These are phyloP conservation scores for Lethenteron reissneri DNA, from an alignment of 2,113 vertebrate species.

Conservation along the genomic window DNA sequence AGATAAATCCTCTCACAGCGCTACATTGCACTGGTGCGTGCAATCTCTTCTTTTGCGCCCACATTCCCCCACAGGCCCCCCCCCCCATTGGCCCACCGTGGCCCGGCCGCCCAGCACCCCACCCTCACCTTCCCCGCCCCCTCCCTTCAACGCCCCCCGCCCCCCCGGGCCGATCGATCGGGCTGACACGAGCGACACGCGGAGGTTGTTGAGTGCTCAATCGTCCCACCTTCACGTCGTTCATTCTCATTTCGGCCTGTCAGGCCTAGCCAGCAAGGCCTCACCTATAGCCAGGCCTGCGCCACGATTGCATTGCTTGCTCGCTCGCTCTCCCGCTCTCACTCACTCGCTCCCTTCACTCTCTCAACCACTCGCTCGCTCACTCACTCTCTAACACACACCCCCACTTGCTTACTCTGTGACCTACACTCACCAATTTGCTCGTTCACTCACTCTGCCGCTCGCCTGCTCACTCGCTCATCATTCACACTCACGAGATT, in stretches of 20 bases:
- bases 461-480: not conserved
- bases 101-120: not conserved
- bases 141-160: not conserved
- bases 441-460: not conserved
- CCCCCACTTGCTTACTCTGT: too few relatives aligned
- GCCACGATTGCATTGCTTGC: not conserved
- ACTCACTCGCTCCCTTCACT: not conserved
- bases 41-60: not conserved
- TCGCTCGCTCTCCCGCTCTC: not conserved
- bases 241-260: not conserved
- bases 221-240: not conserved
- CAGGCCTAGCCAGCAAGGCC: too few relatives aligned
- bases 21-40: not conserved
- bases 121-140: not conserved
- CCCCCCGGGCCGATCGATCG: conserved; percentile 1
- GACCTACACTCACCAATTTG: too few relatives aligned
- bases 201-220: conserved; percentile 5
- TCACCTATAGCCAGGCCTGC: too few relatives aligned
- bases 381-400: not conserved
- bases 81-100: not conserved
- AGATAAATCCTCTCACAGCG: too few relatives aligned
- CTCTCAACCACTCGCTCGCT: not conserved
- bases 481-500: not conserved
- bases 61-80: not conserved
- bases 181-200: not conserved